These are phyloP conservation scores for Holothuria glaberrima DNA, from an alignment of 35 echinoderm and acorn worm genomes.

Conservation along the genomic window DNA sequence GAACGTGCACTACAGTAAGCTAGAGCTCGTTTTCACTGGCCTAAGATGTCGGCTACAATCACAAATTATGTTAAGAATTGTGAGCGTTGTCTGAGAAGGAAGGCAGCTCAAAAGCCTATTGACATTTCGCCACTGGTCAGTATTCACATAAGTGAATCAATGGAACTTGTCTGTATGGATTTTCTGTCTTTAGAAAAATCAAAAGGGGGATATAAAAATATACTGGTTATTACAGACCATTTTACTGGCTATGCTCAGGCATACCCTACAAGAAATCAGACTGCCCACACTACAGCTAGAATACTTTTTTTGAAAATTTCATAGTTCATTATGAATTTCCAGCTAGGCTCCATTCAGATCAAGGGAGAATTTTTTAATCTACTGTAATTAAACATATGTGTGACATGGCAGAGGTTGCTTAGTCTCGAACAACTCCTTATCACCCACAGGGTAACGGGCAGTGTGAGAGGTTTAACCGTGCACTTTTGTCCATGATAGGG, in stretches of 20 bases:
- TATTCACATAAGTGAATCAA: slow-evolving; percentile 13
- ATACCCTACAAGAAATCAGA: slow-evolving; percentile 49
- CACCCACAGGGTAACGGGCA: slow-evolving; percentile 77
- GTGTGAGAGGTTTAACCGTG: slow-evolving; percentile 61
- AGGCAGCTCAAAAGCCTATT: not conserved
- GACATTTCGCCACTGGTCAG: slow-evolving; percentile 22
- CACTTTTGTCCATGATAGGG: slow-evolving; percentile 34
- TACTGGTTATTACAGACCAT: slow-evolving; percentile 59
- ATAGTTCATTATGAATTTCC: slow-evolving; percentile 54
- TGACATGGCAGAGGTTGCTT: slow-evolving; percentile 52
- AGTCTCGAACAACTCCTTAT: slow-evolving; percentile 71
- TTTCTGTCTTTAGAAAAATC: slow-evolving; percentile 51
- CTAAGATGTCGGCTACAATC: slow-evolving; percentile 17
- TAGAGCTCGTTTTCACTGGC: slow-evolving; percentile 54
- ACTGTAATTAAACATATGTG: slow-evolving; percentile 67
- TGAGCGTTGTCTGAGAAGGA: slow-evolving; percentile 48
- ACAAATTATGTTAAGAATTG: slow-evolving; percentile 26
- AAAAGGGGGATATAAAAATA: slow-evolving; percentile 51
- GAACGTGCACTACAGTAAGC: slow-evolving; percentile 52
- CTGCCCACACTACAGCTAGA: slow-evolving; percentile 32
- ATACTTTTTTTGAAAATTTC: slow-evolving; percentile 51
- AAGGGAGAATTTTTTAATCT: slow-evolving; percentile 76
- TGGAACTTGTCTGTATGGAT: slow-evolving; percentile 57
- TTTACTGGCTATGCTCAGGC: slow-evolving; percentile 53
- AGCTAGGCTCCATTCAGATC: slow-evolving; percentile 65